Evolutionary conservation across 2,113 vertebrate species (phyloP).

Genomic region (Gobio gobio): DNA sequence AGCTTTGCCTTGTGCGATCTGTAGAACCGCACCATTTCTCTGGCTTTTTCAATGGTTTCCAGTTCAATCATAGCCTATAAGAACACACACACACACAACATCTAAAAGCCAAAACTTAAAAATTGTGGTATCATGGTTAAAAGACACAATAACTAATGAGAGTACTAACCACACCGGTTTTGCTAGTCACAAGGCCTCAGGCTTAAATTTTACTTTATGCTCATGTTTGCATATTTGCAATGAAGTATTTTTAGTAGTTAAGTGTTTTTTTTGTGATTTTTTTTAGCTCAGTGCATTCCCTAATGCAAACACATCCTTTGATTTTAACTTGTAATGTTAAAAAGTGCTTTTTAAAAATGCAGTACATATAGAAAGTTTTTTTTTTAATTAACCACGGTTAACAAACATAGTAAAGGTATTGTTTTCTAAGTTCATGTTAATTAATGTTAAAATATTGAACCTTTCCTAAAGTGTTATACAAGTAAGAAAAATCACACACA

Average conservation of each 20-base stretch:
- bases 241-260: neutral
- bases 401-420: neutral
- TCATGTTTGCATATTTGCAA: neutral
- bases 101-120: neutral
- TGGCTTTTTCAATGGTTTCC: conserved; percentile 80
- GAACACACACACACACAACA: neutral
- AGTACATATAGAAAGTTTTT: neutral
- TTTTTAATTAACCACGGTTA: neutral
- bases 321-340: neutral
- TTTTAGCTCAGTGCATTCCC: neutral
- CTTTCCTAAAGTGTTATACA: neutral
- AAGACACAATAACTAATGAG: neutral
- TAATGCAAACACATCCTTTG: neutral
- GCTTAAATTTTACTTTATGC: too few relatives aligned
- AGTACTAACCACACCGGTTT: neutral
- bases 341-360: too few relatives aligned
- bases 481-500: neutral
- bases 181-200: neutral
- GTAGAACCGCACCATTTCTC: conserved; percentile 83
- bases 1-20: conserved; percentile 75
- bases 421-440: too few relatives aligned
- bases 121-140: neutral
- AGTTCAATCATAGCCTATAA: conserved; percentile 85
- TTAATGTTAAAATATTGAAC: too few relatives aligned
- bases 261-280: neutral